A percentile compares a stretch with the other conserved stretches of the same genome.
Conservation (phyloP, 2,888 invertebrate genomes). For the Andrena camellia region DNA sequence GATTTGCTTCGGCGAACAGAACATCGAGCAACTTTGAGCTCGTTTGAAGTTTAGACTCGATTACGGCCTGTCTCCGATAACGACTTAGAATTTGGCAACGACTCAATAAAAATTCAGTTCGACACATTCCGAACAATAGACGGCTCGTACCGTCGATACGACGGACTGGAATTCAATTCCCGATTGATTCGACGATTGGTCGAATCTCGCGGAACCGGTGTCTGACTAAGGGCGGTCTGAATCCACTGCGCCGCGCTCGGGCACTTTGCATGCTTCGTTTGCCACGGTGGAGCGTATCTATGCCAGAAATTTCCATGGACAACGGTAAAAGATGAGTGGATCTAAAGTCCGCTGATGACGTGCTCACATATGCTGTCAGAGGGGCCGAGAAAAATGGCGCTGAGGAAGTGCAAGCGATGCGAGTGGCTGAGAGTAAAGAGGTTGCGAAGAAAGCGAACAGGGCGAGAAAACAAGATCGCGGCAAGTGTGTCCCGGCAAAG, state of each 20-base stretch:
- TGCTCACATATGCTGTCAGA: constrained; percentile 74
- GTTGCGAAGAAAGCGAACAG: constrained; percentile 45
- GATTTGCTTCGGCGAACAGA: constrained; percentile 55
- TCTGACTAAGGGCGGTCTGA: neutral
- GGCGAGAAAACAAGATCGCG: constrained; percentile 67
- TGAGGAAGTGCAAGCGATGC: constrained; percentile 65
- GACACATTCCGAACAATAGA: constrained; percentile 38
- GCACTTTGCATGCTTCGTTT: constrained; percentile 37
- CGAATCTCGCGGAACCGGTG: neutral
- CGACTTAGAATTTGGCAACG: constrained; percentile 63
- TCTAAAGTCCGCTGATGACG: constrained; percentile 63
- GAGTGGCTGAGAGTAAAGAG: constrained; percentile 24
- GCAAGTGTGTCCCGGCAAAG: constrained; percentile 37
- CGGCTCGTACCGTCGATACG: constrained; percentile 30
- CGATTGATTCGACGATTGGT: constrained; percentile 22
- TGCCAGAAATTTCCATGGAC: constrained; percentile 1
- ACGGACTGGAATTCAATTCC: constrained; percentile 43
- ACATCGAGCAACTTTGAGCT: constrained; percentile 46
- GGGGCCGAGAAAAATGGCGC: constrained; percentile 75
- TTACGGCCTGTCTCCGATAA: constrained; percentile 60
- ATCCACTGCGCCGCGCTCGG: neutral
- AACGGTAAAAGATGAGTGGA: constrained; percentile 33
- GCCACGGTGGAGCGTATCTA: constrained; percentile 3
- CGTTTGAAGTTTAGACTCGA: constrained; percentile 61
- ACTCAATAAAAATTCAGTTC: constrained; percentile 55